phyloP scores from a whole-genome alignment of 2,113 vertebrate species.

The Morone saxatilis region DNA sequence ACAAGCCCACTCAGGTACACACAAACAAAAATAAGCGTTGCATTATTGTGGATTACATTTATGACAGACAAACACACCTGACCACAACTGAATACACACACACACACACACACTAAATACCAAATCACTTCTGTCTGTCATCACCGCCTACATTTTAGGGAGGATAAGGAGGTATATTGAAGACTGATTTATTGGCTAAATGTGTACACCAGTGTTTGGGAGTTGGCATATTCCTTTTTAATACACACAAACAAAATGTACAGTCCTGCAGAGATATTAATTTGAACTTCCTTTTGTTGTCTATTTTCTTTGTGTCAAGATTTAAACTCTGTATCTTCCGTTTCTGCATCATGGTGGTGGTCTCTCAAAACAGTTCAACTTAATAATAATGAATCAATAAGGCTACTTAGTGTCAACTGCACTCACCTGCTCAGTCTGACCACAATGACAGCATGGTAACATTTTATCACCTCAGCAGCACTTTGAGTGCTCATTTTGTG shows the following conservation, averaged over 20 bases:
- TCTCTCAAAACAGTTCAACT: not conserved
- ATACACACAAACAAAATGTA: not conserved
- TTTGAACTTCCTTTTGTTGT: not conserved
- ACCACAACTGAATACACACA: not conserved
- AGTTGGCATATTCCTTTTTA: not conserved
- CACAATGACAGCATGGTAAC: not conserved
- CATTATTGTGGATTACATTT: not conserved
- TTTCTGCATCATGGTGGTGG: not conserved
- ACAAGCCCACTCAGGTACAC: conserved; percentile 69
- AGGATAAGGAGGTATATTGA: not conserved
- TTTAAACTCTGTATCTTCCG: not conserved
- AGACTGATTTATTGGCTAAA: not conserved
- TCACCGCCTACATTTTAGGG: not conserved
- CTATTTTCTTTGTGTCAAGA: not conserved
- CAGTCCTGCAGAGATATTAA: not conserved
- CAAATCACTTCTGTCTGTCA: not conserved
- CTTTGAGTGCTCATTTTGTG: not conserved
- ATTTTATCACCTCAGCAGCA: not conserved
- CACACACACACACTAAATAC: no score
- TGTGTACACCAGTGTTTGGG: not conserved
- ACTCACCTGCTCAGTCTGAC: not conserved
- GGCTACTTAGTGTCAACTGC: not conserved
- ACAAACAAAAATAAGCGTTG: not conserved
- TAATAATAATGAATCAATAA: not conserved
- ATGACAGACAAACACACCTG: not conserved